Base-by-base conservation (phyloP, 1,140 invertebrate species). In the Hylyphantes graminicola region DNA sequence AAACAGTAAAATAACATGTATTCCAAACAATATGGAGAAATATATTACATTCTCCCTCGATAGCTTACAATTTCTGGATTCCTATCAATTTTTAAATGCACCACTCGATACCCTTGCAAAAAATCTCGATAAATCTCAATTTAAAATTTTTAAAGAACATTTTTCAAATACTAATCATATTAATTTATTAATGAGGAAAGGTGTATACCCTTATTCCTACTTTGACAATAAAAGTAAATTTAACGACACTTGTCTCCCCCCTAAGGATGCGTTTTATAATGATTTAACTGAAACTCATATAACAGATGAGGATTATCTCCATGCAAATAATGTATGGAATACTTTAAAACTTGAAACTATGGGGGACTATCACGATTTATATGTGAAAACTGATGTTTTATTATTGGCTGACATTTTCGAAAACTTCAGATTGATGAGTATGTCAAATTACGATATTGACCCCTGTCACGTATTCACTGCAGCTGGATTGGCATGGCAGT, bases 371-470 rank as follows among this genome's bases (percentile, higher is more conserved):
- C 21, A 57, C 17, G 35, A 77, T 48, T n/a, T 77, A 48, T 77
- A 77, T 64, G 57, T 76, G 9, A 48, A 8, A 19, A 64, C 17
- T 63, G 17, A 77, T 64, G 17, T 54, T 19, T 15, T 77, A 10
- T 50, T 77, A 3, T 51, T 77, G 7, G 61, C 74, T 12, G 74
- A 77, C 54, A 4, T 77, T 13, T 64, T 64, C 21, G 61, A 77
- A 53, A 77, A 77, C 17, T 77, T 76, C n/a, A 3, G 59, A n/a
- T 64, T 8, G 4, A 50, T 77, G 2, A 53, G 59, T 13, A 13
- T 77, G n/a, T 35, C 19, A 55, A 57, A 21, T 55, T 74, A 74
- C 15, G 35, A 57, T 17, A 21, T 74, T 10, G 54, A 74, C 15
- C 55, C 72, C 5, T 50, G 59, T 64, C 13, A 53, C 17, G 50